A percentile compares a stretch with the other conserved stretches of the same genome.
These are phyloP conservation scores for Neostethus bicornis DNA, from an alignment of 2,797 vertebrate species.

Conservation along the genomic window DNA sequence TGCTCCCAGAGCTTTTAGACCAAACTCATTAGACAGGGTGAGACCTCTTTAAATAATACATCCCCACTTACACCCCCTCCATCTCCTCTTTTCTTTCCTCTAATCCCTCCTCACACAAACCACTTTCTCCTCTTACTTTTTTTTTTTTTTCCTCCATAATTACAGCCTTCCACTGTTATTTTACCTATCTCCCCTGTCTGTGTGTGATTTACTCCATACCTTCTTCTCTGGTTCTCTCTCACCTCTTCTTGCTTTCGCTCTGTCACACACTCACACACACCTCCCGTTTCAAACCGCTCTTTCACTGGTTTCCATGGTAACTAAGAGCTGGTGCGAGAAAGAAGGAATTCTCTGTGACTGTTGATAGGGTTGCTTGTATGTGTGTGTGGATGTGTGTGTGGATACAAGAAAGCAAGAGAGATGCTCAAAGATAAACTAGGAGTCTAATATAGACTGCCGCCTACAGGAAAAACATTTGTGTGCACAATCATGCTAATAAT, in stretches of 20 bases:
- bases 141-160: constrained; percentile 46
- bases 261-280: no score
- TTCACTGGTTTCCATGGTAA: constrained; percentile 80
- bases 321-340: constrained; percentile 76
- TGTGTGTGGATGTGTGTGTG: constrained; percentile 40
- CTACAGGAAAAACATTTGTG: constrained; percentile 53
- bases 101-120: constrained; percentile 27
- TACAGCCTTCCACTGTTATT: constrained; percentile 34
- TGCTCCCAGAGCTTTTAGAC: constrained; percentile 79
- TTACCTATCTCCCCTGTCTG: constrained; percentile 46
- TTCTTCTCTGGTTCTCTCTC: constrained; percentile 41
- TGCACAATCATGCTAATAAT: constrained; percentile 6
- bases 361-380: constrained; percentile 66
- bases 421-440: constrained; percentile 34
- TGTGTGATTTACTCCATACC: constrained; percentile 58
- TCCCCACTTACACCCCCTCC: constrained; percentile 68
- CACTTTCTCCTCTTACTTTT: constrained; percentile 18
- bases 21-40: constrained; percentile 85
- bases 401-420: constrained; percentile 19
- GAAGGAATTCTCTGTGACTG: constrained; percentile 76
- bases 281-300: constrained; percentile 19
- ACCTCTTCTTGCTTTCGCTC: constrained; percentile 30
- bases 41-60: constrained; percentile 88
- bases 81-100: constrained; percentile 58
- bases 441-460: constrained; percentile 67